Base-by-base conservation (phyloP, 2,888 invertebrate species). In the Miltochrista miniata region DNA sequence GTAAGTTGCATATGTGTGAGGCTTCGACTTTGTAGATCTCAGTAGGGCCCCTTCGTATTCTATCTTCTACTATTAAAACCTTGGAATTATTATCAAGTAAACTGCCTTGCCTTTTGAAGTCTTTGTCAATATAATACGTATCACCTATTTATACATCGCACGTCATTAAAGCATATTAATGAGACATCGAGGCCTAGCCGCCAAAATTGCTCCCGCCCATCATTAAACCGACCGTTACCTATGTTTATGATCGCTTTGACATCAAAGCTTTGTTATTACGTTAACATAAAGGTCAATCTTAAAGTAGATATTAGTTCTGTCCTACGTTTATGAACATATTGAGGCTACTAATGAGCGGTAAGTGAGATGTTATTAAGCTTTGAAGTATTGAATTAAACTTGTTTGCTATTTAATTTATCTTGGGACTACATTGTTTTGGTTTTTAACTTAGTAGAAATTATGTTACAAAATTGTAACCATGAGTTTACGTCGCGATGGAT, bases 181-280 rank as follows among this genome's bases (percentile, higher is more conserved):
- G 61, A 55, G 60, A 59, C 47, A 44, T 49, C 12, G 41, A 51
- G 53, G 56, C 41, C 43, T 53, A 53, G 54, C 41, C 45, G 24
- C 37, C 38, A 31, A 49, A 65, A 68, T 57, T 58, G 50, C 56
- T 50, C 50, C 35, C 45, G 36, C 41, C 44, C 56, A 36, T 66
- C 69, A 53, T 68, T 68, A 63, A 48, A 46, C 38, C 46, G 44
- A 10, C 34, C 37, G 14, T 42, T 38, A 45, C 10, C 41, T 51
- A 40, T 59, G 59, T 60, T 55, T 59, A 56, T 56, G 44, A 48
- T n/a, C 45, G 59, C 51, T 65, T 54, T 50, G 47, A 61, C 66
- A 61, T 63, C 68, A 66, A 64, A 69, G 69, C 57, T 39, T 42
- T 59, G 54, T 60, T 65, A 68, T 68, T 56, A 62, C 56, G 69